Evolutionary conservation across 2,888 invertebrate genomes (phyloP), one percentile per base, ranked within the genome.

Genomic region (Anarsia innoxiella): DNA sequence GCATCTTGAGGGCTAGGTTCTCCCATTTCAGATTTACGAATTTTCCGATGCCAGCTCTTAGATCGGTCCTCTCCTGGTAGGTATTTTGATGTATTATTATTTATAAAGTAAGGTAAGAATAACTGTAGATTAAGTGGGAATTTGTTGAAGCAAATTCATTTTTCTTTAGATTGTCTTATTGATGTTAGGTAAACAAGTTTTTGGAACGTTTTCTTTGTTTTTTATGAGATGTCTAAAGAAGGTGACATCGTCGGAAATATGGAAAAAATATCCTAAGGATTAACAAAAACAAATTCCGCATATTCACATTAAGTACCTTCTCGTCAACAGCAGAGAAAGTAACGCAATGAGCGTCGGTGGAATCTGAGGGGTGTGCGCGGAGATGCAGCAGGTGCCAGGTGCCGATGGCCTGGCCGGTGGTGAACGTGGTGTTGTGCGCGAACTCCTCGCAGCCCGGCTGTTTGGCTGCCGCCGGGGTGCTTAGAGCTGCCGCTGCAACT

Each of bases 381-480:
- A 31, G 9, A 42, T 69, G 71, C 27, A 77, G 52, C 16, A 76
- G 55, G 40, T 75, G 67, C 79, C 79, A 79, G 23, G 57, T 58
- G n/a, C 79, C 79, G 3, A 69, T 40, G 2, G 73, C 75, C 34
- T 74, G 63, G 26, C 45, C 56, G 41, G 76, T 75, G 37, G 71
- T 66, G 48, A 79, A 77, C 1, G 54, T 54, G 3, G 67, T 65
- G 1, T 71, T 73, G 1, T 65, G 58, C 1, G 72, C 67, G 49
- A 75, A 75, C 43, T 73, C 68, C 36, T 77, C 70, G 45, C 79
- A 79, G 38, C n/a, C n/a, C n/a, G n/a, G n/a, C n/a, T n/a, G n/a
- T n/a, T n/a, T n/a, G n/a, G n/a, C n/a, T n/a, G n/a, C 48, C 62
- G n/a, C n/a, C 13, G 60, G 56, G 33, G 56, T 64, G 36, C 53